phyloP scores from a whole-genome alignment of 2,888 invertebrate genomes.

The Plebejus argus region DNA sequence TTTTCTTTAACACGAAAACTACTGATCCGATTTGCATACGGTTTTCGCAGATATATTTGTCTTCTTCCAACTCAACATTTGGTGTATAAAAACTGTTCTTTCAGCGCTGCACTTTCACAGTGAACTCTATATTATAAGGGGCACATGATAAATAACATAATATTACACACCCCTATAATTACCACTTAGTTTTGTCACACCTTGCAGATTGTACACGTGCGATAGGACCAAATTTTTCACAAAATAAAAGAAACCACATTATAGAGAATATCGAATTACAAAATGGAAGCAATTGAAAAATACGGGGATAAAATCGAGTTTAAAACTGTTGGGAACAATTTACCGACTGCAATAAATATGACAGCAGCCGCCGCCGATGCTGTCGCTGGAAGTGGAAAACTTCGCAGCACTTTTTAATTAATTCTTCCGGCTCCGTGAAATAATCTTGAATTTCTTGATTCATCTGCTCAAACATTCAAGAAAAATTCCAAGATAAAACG shows the following conservation, averaged over 20 bases:
- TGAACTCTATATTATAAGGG: no score
- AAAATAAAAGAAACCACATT: neutral
- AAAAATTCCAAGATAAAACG: neutral
- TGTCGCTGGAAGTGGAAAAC: conserved; percentile 75
- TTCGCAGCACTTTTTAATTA: conserved; percentile 71
- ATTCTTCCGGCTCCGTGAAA: conserved; percentile 76
- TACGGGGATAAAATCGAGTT: conserved; percentile 1
- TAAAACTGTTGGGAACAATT: conserved; percentile 34
- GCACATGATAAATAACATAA: no score
- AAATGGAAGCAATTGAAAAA: conserved; percentile 20
- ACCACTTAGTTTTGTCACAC: no score
- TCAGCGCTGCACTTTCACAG: no score
- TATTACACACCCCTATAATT: no score
- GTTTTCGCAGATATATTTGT: no score
- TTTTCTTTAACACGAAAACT: no score
- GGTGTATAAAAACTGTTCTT: no score
- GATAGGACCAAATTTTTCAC: neutral
- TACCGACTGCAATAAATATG: conserved; percentile 75
- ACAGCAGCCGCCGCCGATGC: conserved; percentile 69
- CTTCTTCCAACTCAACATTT: no score
- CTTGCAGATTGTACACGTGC: no score
- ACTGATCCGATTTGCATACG: no score
- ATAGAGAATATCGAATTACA: neutral
- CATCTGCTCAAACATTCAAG: conserved; percentile 56
- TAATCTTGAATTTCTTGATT: conserved; percentile 76